Base-by-base conservation (phyloP, 2,797 vertebrate species). In the Phrynocephalus forsythii region DNA sequence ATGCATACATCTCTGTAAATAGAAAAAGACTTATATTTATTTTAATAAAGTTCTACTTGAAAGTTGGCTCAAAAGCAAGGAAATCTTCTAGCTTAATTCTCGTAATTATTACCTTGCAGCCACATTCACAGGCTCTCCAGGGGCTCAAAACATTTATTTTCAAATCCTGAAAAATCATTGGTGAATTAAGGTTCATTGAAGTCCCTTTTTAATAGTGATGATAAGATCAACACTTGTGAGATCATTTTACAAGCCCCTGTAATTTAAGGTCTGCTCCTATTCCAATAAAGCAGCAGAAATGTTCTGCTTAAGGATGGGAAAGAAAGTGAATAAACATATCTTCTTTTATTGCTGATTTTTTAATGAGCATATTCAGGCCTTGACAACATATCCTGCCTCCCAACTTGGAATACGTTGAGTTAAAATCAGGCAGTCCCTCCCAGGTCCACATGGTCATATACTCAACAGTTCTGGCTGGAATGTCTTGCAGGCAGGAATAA, bases 221-320 rank as follows among this genome's bases (percentile, higher is more conserved):
- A 26, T n/a, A n/a, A 38, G n/a, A 63, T 69, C 79, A 1, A 13
- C 85, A 91, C 88, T 93, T 94, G 77, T 71, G 30, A 75, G 77
- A n/a, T 77, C 79, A 78, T 84, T 91, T 89, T 84, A 63, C 81
- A 8, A 44, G 22, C 68, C 79, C 44, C 67, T 79, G 71, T 33
- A 67, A 44, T 15, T 75, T 85, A 87, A 81, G 20, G 69, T 84
- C 72, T 89, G 52, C 16, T 93, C 81, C 84, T 81, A 16, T 88
- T 38, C n/a, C 52, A 76, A 8, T 77, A 87, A 77, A 82, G n/a
- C 91, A 90, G 30, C 69, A 90, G 87, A 83, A 93, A 67, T 78
- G 69, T 90, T 83, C 50, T 68, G 83, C 69, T 1, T 92, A 88
- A 94, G 93, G 87, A 83, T 67, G 0, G 93, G 87, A 85, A 66